Percentiles rank a stretch among this genome's conserved stretches.
Evolutionary conservation across 2,113 vertebrate species (phyloP).

Genomic region (Limnothrissa miodon): DNA sequence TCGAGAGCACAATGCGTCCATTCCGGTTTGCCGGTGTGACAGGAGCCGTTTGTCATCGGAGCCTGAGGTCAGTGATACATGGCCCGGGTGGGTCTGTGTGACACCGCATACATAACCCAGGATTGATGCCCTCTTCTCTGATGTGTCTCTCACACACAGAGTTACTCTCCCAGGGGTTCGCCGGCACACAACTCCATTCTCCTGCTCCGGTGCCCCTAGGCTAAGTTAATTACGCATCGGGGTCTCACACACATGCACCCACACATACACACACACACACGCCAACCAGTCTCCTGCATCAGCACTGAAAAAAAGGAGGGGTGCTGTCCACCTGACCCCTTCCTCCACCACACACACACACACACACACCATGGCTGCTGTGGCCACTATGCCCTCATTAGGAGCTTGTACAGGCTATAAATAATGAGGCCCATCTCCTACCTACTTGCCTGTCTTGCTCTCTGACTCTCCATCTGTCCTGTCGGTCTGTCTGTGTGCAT

Average conservation of each 20-base stretch:
- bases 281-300: neutral
- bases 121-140: conserved; percentile 3
- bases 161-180: neutral
- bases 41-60: conserved; percentile 17
- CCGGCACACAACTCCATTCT: neutral
- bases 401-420: neutral
- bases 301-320: too few species aligned
- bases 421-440: neutral
- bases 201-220: neutral
- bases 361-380: neutral
- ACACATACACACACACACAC: too few species aligned
- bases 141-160: conserved; percentile 18
- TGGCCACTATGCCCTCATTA: neutral
- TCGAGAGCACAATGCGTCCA: conserved; percentile 17
- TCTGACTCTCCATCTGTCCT: neutral
- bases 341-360: neutral
- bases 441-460: neutral
- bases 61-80: conserved; percentile 14
- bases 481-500: neutral
- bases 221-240: conserved; percentile 9
- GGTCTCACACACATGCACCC: too few species aligned
- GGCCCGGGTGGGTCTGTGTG: neutral
- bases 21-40: neutral
- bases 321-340: neutral
- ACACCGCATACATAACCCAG: conserved; percentile 14